Conservation (phyloP, 2,797 vertebrate genomes). For the Cygnus olor region DNA sequence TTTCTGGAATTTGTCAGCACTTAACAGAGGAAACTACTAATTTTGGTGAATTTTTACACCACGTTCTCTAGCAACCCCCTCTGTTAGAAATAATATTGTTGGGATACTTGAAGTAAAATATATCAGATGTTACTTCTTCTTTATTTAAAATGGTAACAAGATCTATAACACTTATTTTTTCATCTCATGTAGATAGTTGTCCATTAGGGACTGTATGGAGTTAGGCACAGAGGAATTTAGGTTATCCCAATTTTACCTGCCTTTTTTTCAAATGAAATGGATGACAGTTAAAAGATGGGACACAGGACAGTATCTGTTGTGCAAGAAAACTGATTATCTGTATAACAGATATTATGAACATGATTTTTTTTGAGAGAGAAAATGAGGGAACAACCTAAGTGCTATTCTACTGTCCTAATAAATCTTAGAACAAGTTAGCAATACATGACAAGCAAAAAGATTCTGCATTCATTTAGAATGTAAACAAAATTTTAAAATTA, state of each 20-base stretch:
- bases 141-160: neutral
- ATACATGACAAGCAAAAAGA: neutral
- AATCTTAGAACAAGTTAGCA: neutral
- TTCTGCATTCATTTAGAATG: neutral
- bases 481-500: neutral
- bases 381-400: neutral
- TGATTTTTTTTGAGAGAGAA: neutral
- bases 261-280: neutral
- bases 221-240: neutral
- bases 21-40: neutral
- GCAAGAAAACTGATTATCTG: neutral
- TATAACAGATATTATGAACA: neutral
- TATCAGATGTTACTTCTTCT: neutral
- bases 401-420: neutral
- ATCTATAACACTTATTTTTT: neutral
- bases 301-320: neutral
- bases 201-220: neutral
- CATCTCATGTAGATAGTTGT: neutral
- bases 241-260: neutral
- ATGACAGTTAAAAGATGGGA: neutral
- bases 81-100: neutral
- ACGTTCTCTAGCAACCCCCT: neutral
- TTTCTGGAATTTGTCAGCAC: neutral
- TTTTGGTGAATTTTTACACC: neutral
- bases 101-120: neutral